Base-by-base conservation (phyloP, 2,888 invertebrate species). In the Chelonus formosanus region DNA sequence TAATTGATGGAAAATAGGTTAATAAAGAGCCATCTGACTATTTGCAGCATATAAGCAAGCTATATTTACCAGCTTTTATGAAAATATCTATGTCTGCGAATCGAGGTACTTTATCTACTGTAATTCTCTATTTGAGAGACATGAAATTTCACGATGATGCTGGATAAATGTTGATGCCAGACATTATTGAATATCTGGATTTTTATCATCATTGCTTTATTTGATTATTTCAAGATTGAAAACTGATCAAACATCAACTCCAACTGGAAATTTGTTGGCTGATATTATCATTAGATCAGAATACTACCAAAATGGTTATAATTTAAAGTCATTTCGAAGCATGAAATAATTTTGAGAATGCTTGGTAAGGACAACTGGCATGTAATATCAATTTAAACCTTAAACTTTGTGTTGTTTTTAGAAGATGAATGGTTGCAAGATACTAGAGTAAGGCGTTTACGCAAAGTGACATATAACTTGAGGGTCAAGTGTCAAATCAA, bases 401-500 rank as follows among this genome's bases (percentile, higher is more conserved):
- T 31, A n/a, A 34, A 10, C 7, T 5, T 47, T 54, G 35, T 63
- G 67, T 63, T 34, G 10, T 61, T 3, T 44, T 8, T 7, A 3
- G 8, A 53, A 53, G 32, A 44, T 32, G 31, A 61, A 53, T 53
- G 32, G 44, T 34, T 20, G 32, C 10, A 53, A 52, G 32, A 32
- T 53, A 61, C 61, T 7, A 61, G 61, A 61, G n/a, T 61, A 53
- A 61, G 61, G 61, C 61, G 72, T 73, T 67, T 70, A 67, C 60
- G 63, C 63, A 35, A 7, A 52, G 64, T 71, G 68, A 74, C 74
- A 77, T 67, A 70, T 71, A 63, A 69, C 74, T 72, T 65, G 72
- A 72, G 70, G 80, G 78, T 81, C 80, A 77, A 70, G 71, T 77
- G 81, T 81, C 79, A 75, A 72, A 72, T 73, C 67, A 47, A 43